Base-by-base conservation (phyloP, 2,888 invertebrate genomes). In the Drosophila incognita region DNA sequence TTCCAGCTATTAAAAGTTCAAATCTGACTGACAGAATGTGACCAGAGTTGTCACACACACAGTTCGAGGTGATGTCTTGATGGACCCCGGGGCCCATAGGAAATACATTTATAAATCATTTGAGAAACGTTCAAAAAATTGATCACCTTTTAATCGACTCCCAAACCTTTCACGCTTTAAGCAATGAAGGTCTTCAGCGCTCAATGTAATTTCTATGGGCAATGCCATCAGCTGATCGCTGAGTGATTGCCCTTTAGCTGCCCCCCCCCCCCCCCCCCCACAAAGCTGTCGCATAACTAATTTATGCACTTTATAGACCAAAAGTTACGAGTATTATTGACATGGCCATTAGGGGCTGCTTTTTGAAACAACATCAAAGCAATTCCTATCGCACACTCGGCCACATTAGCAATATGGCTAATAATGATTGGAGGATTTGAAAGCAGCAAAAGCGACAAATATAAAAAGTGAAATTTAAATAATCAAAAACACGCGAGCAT, bases 131-230 rank as follows among this genome's bases (percentile, higher is more conserved):
- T 24, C 6, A 18, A 64, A 54, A 48, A 51, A 40, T 18, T 61
- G 63, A 67, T 57, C 53, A 69, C 56, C 35, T 53, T 61, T 63
- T 63, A 69, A 65, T 69, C 65, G 54, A 31, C 52, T 65, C 42
- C 33, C 49, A 66, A 69, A 59, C 70, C 70, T 74, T 78, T 79
- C 71, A 79, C 79, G 71, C 79, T 67, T 42, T 29, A 46, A 78
- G 70, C 66, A 49, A 64, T 40, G 79, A 79, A 78, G 78, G 78
- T 78, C 75, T 71, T 13, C 46, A 10, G 42, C 21, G 46, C 49
- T 62, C 21, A 70, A 66, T 56, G 58, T 33, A 57, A 46, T 42
- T 65, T 38, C 61, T 33, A 49, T 29, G 2, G 53, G 42, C 67
- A 73, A 67, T 67, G 67, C 58, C 74, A 62, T 0, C 33, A 54